Conservation (phyloP, 2,113 vertebrate species). For the Podarcis cretensis region DNA sequence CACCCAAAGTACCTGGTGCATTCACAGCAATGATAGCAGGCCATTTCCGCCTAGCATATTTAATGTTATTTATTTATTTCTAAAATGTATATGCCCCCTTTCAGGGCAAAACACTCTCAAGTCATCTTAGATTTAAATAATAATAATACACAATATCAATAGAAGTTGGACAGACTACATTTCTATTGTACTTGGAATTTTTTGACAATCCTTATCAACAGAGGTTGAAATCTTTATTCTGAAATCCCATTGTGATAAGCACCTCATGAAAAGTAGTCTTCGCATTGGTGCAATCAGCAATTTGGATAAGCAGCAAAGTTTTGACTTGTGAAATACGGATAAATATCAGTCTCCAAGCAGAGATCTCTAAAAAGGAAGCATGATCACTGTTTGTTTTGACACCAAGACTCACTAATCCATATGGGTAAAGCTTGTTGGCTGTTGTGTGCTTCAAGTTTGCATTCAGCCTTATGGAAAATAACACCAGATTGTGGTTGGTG, state of each 20-base stretch:
- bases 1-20: too few relatives aligned
- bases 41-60: too few relatives aligned
- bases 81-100: too few relatives aligned
- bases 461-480: constrained; percentile 40
- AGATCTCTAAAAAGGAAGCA: background rate
- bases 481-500: constrained; percentile 72
- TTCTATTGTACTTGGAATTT: background rate
- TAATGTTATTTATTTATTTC: too few relatives aligned
- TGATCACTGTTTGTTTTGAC: background rate
- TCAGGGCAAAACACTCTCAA: too few relatives aligned
- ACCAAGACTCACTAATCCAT: background rate
- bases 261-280: background rate
- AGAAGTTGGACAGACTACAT: background rate
- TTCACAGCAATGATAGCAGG: too few relatives aligned
- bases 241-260: background rate
- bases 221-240: too few relatives aligned
- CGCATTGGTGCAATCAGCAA: fast-evolving
- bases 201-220: too few relatives aligned
- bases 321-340: background rate
- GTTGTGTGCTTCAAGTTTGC: constrained; percentile 46
- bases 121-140: too few relatives aligned
- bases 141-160: too few relatives aligned
- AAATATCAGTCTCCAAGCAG: background rate
- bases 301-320: background rate
- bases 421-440: background rate